Conservation (phyloP, 2,888 invertebrate genomes). For the Pherbina coryleti region DNA sequence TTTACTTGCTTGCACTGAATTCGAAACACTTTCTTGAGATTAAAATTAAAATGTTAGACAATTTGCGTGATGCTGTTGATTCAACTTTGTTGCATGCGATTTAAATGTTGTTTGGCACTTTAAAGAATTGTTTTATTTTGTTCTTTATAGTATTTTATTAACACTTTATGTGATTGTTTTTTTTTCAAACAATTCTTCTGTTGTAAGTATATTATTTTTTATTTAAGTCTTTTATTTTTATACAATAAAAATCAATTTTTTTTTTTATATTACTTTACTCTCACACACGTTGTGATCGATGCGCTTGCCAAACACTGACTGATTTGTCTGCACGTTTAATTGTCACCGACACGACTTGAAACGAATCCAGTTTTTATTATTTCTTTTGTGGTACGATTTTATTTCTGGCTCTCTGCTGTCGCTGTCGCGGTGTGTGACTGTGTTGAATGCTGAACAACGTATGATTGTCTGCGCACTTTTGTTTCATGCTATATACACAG, state of each 20-base stretch:
- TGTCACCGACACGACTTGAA: constrained; percentile 59
- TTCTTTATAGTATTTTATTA: not conserved
- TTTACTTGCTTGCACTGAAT: too few relatives aligned
- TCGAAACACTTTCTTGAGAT: too few relatives aligned
- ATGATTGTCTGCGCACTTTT: constrained; percentile 28
- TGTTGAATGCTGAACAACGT: constrained; percentile 32
- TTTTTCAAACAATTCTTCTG: constrained; percentile 1
- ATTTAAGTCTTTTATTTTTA: constrained; percentile 40
- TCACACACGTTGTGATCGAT: constrained; percentile 53
- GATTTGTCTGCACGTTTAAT: constrained; percentile 58
- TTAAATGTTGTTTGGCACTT: constrained; percentile 14
- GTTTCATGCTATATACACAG: constrained; percentile 30
- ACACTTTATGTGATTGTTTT: not conserved
- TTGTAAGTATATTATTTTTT: constrained; percentile 25
- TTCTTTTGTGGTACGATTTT: constrained; percentile 38
- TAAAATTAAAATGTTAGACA: not conserved
- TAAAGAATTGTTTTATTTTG: not conserved
- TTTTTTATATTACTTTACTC: constrained; percentile 33
- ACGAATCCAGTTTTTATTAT: constrained; percentile 53
- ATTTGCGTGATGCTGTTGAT: constrained; percentile 15
- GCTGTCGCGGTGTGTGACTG: constrained; percentile 40
- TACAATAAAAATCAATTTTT: constrained; percentile 9
- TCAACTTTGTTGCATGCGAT: constrained; percentile 16
- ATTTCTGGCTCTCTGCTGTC: constrained; percentile 44
- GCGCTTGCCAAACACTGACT: constrained; percentile 62